phyloP scores from a whole-genome alignment of 2,113 vertebrate species.

The Sorex fumeus region DNA sequence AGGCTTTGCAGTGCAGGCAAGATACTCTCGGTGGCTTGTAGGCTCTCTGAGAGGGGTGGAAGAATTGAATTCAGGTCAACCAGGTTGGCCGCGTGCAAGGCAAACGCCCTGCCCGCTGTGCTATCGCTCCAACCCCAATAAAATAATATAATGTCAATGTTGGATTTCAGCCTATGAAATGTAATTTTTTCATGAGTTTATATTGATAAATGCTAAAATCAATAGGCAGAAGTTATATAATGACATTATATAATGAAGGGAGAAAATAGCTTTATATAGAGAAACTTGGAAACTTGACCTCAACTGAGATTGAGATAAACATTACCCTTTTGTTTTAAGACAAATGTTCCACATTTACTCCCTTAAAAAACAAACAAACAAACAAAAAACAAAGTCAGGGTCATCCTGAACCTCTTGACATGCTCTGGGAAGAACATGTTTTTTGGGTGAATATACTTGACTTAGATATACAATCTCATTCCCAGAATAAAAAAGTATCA shows the following conservation, averaged over 20 bases:
- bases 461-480: background rate
- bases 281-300: background rate
- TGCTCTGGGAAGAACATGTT: background rate
- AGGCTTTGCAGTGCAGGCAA: no score
- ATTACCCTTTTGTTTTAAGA: background rate
- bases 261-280: background rate
- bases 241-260: background rate
- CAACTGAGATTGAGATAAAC: background rate
- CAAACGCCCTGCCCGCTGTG: no score
- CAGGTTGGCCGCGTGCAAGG: no score
- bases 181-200: background rate
- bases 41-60: no score
- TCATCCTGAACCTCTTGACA: background rate
- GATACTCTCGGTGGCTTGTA: no score
- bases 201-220: background rate
- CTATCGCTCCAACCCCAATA: no score
- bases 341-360: background rate
- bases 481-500: background rate
- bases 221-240: background rate
- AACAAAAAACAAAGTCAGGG: no score
- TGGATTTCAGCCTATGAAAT: constrained; percentile 9
- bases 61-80: no score
- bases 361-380: no score
- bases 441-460: background rate
- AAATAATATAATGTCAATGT: background rate